Base-by-base conservation (phyloP, 2,113 vertebrate species). In the Ramphastos sulfuratus region DNA sequence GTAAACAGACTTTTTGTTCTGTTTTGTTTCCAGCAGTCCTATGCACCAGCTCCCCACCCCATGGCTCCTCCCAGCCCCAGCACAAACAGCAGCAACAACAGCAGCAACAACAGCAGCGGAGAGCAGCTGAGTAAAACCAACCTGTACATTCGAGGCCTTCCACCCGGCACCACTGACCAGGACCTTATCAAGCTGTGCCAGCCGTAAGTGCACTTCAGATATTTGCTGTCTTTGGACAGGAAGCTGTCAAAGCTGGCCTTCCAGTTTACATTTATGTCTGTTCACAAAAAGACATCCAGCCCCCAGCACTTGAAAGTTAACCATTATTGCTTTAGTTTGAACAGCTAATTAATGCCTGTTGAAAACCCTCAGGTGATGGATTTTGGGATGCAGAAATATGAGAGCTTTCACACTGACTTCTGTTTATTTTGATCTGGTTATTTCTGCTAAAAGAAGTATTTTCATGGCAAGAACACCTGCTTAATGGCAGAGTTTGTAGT, bases 51-150 rank as follows among this genome's bases (percentile, higher is more conserved):
- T 98, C 98, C 98, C 97, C 99, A 99, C 96, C 99, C 99, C 97
- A 99, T 99, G 99, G 99, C 99, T 98, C 99, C 99, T 98, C 99
- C 99, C 98, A 99, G 99, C 97, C 99, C 99, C 96, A 99, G 99
- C 98, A 99, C 98, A 97, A 99, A 99, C 98, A 99, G 98, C 98
- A 98, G 97, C 98, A 98, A 98, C 98, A 97, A 98, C 98, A 99
- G 98, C 98, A 99, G 98, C 98, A 98, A 96, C 77, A 98, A 98
- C 98, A 98, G 98, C 78, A 98, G 98, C 7, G 98, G 98, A 74
- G 99, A 99, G 96, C 99, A 99, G 98, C 98, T 99, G 97, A 99
- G 99, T 98, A 99, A 99, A 98, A 99, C 99, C 96, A 99, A 99
- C 98, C 98, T 99, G 97, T 99, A 99, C 93, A 99, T 99, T 94